Evolutionary conservation across 2,888 invertebrate genomes (phyloP).

Genomic region (Torymus texanus): DNA sequence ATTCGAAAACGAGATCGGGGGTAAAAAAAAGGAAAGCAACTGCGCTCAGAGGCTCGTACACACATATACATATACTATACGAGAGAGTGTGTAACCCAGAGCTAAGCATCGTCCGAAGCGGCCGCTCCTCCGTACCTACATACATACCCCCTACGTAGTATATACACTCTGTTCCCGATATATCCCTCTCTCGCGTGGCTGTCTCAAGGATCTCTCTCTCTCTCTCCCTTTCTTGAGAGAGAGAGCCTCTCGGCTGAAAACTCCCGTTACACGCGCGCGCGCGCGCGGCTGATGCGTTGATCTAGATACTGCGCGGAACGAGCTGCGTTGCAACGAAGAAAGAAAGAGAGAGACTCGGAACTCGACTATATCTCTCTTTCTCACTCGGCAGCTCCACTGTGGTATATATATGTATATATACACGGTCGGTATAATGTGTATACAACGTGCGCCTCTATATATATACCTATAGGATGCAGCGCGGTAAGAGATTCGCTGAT

Average conservation of each 20-base stretch:
- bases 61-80: too few species aligned
- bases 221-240: neutral
- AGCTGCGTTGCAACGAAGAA: slow-evolving; percentile 13
- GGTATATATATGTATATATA: too few species aligned
- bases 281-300: slow-evolving; percentile 38
- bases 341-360: neutral
- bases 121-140: too few species aligned
- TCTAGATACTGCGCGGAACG: slow-evolving; percentile 37
- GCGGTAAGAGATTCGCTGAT: slow-evolving; percentile 13
- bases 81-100: too few species aligned
- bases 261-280: slow-evolving; percentile 24
- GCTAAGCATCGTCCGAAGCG: too few species aligned
- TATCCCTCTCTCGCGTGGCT: too few species aligned
- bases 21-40: neutral
- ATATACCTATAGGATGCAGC: too few species aligned
- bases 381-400: neutral
- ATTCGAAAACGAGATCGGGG: slow-evolving; percentile 16
- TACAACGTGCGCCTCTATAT: too few species aligned
- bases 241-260: neutral
- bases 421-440: too few species aligned
- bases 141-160: too few species aligned
- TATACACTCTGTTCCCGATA: too few species aligned
- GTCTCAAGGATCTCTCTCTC: neutral
- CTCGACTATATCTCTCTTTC: slow-evolving; percentile 1
- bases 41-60: neutral